Evolutionary conservation across 2,888 invertebrate genomes (phyloP), one percentile per base, ranked within the genome.

Genomic region (Brachyptera risi): DNA sequence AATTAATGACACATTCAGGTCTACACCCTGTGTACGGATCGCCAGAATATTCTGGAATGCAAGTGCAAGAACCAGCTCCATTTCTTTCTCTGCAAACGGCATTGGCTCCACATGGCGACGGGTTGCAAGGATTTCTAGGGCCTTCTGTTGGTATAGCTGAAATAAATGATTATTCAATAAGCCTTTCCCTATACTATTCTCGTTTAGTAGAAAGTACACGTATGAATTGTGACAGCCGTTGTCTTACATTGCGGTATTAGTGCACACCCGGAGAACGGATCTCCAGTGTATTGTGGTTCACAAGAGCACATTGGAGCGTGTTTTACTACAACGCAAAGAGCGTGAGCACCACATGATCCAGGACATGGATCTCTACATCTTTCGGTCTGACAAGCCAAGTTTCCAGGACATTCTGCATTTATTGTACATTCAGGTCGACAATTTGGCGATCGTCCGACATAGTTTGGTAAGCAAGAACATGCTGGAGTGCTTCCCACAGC

Each of bases 101-200:
- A 72, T 89, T 87, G 37, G 85, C 78, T 40, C 90, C 90, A 71
- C 87, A 87, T 17, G 84, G 87, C 15, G 85, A 85, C 17, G 87
- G 87, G 35, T 79, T 76, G 68, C 87, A 88, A 15, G 92, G 92
- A 70, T 86, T 83, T 76, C 83, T 85, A 67, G 82, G 84, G 72
- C 83, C 85, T 72, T 83, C 86, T 64, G 75, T 77, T 23, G 83
- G 78, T 66, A 79, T 75, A 65, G 80, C 83, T 83, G 68, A 65
- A 74, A 78, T 31, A 31, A 5, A 31, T 31, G 31, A n/a, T n/a
- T n/a, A n/a, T n/a, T n/a, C n/a, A n/a, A n/a, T n/a, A n/a, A n/a
- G n/a, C n/a, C n/a, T n/a, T n/a, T n/a, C n/a, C n/a, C n/a, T n/a
- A n/a, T n/a, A n/a, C n/a, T n/a, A n/a, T n/a, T n/a, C n/a, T n/a